Percentiles rank a stretch among this genome's conserved stretches.
phyloP scores from a whole-genome alignment of 1,140 invertebrate genomes.

The Papilio aristodemus region DNA sequence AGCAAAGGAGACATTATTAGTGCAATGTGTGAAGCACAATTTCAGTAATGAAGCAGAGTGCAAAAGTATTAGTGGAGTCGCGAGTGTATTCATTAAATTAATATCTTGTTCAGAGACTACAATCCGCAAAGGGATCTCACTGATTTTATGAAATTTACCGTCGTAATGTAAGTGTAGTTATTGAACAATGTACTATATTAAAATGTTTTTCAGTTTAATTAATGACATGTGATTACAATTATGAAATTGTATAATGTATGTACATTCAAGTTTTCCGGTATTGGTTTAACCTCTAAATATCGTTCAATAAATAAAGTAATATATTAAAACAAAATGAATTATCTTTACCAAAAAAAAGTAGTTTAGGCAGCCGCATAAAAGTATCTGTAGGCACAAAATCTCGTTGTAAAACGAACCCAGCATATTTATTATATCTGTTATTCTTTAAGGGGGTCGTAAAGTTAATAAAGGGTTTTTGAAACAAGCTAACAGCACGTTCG shows the following conservation, averaged over 20 bases:
- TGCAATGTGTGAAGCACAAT: constrained; percentile 32
- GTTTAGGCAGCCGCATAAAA: constrained; percentile 40
- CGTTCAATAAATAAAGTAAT: no score
- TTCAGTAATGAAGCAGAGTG: constrained; percentile 27
- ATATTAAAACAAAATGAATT: not conserved
- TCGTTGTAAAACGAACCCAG: constrained; percentile 61
- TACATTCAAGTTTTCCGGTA: no score
- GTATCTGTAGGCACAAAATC: constrained; percentile 60
- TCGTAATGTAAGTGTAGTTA: not conserved
- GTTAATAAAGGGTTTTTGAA: constrained; percentile 78
- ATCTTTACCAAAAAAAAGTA: not conserved
- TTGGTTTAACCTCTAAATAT: no score
- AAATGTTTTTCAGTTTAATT: no score
- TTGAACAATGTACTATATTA: not conserved
- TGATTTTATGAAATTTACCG: not conserved
- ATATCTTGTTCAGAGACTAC: constrained; percentile 22
- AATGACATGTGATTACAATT: no score
- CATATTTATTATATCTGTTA: constrained; percentile 78
- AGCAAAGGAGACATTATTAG: constrained; percentile 31
- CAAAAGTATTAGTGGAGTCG: constrained; percentile 31
- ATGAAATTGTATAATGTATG: no score
- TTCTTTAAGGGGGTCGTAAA: constrained; percentile 76
- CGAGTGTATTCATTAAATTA: constrained; percentile 24
- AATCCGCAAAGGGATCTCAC: not conserved
- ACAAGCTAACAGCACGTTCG: constrained; percentile 70